Evolutionary conservation across 2,113 vertebrate genomes (phyloP).

Genomic region (Colaptes auratus): DNA sequence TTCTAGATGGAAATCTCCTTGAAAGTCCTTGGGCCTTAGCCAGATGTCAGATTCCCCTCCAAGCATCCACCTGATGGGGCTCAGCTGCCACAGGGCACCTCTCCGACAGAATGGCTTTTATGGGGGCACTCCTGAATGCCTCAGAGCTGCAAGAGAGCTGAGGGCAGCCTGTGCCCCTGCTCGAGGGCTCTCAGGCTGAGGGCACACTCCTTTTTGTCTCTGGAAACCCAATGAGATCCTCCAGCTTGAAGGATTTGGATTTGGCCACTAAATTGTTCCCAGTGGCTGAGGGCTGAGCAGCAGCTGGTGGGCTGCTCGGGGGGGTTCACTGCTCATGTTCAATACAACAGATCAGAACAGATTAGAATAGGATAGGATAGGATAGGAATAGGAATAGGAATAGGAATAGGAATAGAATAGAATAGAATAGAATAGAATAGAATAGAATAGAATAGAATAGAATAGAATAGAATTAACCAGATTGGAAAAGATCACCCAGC

Average conservation of each 20-base stretch:
- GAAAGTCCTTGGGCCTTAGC: conserved; percentile 24
- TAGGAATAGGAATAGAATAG: no score
- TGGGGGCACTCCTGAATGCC: not conserved
- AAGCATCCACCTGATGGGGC: not conserved
- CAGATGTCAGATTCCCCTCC: conserved; percentile 22
- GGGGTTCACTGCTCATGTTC: not conserved
- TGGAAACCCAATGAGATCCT: not conserved
- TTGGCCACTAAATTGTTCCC: not conserved
- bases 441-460: no score
- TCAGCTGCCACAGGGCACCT: not conserved
- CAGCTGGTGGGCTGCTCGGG: not conserved
- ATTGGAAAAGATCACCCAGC: no score
- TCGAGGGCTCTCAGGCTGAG: not conserved
- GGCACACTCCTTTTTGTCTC: not conserved
- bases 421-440: no score
- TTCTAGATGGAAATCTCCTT: conserved; percentile 50
- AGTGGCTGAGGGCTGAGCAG: not conserved
- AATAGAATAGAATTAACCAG: no score
- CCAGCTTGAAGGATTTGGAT: not conserved
- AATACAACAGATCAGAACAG: not conserved
- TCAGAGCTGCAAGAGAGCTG: not conserved
- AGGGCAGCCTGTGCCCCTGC: not conserved
- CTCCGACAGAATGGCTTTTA: not conserved
- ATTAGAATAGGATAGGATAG: no score
- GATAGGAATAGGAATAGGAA: no score